These are phyloP conservation scores for Cydia fagiglandana DNA, from an alignment of 1,140 invertebrate genomes.

Conservation along the genomic window DNA sequence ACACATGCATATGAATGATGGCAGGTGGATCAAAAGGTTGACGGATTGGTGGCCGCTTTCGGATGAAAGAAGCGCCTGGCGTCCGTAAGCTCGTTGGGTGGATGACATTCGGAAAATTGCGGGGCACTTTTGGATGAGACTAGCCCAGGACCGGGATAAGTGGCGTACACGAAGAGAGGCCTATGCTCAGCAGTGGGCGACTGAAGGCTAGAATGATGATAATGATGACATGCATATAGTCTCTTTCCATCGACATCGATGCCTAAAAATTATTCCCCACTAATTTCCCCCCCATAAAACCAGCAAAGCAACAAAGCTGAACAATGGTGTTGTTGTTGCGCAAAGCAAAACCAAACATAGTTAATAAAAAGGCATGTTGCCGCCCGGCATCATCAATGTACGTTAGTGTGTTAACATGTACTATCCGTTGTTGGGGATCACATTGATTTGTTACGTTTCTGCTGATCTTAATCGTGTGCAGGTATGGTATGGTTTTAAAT, in stretches of 20 bases:
- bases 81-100: too few relatives aligned
- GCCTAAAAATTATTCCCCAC: neutral
- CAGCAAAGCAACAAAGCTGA: neutral
- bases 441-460: slow-evolving; percentile 1
- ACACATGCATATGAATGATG: too few relatives aligned
- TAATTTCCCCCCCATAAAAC: neutral
- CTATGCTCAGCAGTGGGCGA: too few relatives aligned
- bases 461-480: neutral
- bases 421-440: neutral
- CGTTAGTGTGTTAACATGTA: neutral
- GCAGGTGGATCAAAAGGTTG: too few relatives aligned
- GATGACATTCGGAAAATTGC: too few relatives aligned
- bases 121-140: too few relatives aligned
- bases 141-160: too few relatives aligned
- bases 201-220: too few relatives aligned
- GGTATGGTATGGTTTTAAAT: slow-evolving; percentile 8
- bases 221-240: too few relatives aligned
- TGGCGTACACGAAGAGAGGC: too few relatives aligned
- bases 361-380: slow-evolving; percentile 10
- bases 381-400: neutral
- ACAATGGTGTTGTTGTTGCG: slow-evolving; percentile 10
- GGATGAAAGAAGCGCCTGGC: too few relatives aligned
- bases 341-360: slow-evolving; percentile 17
- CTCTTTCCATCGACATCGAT: neutral
- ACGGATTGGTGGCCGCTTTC: too few relatives aligned